These are phyloP conservation scores for Chlorops oryzae DNA, from an alignment of 1,140 invertebrate genomes.

Conservation along the genomic window DNA sequence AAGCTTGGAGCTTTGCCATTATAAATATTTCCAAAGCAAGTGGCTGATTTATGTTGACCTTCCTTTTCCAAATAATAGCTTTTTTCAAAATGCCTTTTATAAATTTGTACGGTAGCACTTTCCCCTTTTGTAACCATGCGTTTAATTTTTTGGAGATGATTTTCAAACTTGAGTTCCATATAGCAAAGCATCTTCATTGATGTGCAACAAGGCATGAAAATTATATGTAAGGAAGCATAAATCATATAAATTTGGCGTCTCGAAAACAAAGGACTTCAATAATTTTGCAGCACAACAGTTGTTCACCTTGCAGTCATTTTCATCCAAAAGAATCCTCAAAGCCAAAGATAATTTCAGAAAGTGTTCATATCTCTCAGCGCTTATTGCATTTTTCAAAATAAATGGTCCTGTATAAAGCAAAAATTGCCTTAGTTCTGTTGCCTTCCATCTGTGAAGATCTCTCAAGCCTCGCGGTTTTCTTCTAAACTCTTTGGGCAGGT, in stretches of 20 bases:
- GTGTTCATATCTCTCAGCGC: conserved; percentile 13
- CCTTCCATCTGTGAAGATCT: conserved; percentile 21
- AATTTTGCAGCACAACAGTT: conserved; percentile 12
- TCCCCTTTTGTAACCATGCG: conserved; percentile 10
- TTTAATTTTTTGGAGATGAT: conserved; percentile 17
- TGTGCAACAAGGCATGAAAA: conserved; percentile 19
- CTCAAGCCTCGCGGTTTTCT: conserved; percentile 20
- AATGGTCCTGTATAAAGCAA: conserved; percentile 20
- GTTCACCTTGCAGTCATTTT: conserved; percentile 5
- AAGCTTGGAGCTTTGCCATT: too few relatives aligned
- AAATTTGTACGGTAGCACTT: conserved; percentile 15
- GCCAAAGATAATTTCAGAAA: conserved; percentile 12
- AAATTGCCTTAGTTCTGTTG: conserved; percentile 21
- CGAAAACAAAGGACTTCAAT: conserved; percentile 12
- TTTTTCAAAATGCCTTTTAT: conserved; percentile 15
- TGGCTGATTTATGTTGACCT: too few relatives aligned
- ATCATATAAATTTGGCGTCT: conserved; percentile 15
- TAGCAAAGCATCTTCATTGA: conserved; percentile 18
- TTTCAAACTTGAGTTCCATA: conserved; percentile 20
- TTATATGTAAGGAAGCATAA: conserved; percentile 14
- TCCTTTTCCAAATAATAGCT: conserved; percentile 3
- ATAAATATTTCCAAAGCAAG: too few relatives aligned
- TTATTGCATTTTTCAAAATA: conserved; percentile 12
- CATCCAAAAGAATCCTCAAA: conserved; percentile 8
- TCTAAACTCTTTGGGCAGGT: conserved; percentile 14